Conservation (phyloP, 2,888 invertebrate genomes). For the Tenthredo distinguenda region DNA sequence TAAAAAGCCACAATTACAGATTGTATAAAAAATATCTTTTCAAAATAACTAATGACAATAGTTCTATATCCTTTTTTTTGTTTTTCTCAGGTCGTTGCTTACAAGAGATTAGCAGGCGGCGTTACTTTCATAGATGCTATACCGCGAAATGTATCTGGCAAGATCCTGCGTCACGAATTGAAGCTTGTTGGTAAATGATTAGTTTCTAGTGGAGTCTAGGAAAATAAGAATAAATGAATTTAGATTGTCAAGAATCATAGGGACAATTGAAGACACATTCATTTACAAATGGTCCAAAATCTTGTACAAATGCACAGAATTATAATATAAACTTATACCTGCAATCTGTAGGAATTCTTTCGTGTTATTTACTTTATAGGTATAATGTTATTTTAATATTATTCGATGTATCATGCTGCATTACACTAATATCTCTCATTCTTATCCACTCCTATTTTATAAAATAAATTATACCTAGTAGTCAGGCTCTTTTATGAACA, state of each 20-base stretch:
- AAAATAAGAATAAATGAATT: background rate
- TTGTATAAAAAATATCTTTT: background rate
- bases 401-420: background rate
- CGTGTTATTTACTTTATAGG: background rate
- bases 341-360: background rate
- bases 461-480: background rate
- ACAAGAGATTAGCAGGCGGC: slow-evolving; percentile 87
- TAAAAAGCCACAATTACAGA: background rate
- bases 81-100: slow-evolving; percentile 80
- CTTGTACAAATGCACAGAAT: background rate
- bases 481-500: background rate
- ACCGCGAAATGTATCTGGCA: slow-evolving; percentile 88
- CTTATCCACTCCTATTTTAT: background rate
- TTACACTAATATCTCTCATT: background rate
- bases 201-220: background rate
- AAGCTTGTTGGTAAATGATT: slow-evolving; percentile 75
- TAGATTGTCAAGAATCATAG: background rate
- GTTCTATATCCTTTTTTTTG: background rate
- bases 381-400: background rate
- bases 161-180: slow-evolving; percentile 86
- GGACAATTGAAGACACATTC: background rate
- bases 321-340: background rate
- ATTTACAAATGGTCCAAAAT: background rate
- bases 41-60: background rate
- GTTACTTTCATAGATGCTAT: slow-evolving; percentile 85